Evolutionary conservation across 2,888 invertebrate species (phyloP).

Genomic region (Oeneis ivallda): DNA sequence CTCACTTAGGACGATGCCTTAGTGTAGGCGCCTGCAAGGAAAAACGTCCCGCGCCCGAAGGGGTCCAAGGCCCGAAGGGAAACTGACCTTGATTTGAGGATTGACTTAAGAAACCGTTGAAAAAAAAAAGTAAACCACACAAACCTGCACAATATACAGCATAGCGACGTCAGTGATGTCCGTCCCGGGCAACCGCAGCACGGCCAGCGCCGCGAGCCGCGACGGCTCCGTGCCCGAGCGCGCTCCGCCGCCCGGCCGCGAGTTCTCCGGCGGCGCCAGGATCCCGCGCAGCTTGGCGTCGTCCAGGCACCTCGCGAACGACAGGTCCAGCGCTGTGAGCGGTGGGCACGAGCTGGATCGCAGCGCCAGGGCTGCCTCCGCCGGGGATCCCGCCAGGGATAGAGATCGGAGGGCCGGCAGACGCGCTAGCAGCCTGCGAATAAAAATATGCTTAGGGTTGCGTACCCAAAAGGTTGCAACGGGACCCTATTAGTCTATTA

Average conservation of each 20-base stretch:
- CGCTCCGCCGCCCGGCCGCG: slow-evolving; percentile 84
- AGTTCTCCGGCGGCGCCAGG: slow-evolving; percentile 92
- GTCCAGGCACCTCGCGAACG: slow-evolving; percentile 92
- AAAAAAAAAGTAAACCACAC: background rate
- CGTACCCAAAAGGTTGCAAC: too few species aligned
- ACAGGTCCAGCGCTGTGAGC: slow-evolving; percentile 88
- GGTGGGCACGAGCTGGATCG: slow-evolving; percentile 92
- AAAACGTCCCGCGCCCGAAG: too few species aligned
- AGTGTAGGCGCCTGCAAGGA: too few species aligned
- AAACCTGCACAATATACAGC: slow-evolving; percentile 76
- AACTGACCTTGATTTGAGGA: too few species aligned
- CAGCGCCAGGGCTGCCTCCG: slow-evolving; percentile 90
- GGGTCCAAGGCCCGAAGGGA: too few species aligned
- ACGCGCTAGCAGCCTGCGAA: slow-evolving; percentile 86
- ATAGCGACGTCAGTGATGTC: slow-evolving; percentile 95
- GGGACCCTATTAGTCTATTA: too few species aligned
- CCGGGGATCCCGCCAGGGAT: slow-evolving; percentile 88
- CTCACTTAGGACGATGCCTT: too few species aligned
- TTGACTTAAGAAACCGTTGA: background rate
- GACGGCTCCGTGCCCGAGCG: slow-evolving; percentile 70
- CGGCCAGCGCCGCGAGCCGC: slow-evolving; percentile 86
- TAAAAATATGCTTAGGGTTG: background rate
- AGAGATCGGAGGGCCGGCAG: slow-evolving; percentile 91
- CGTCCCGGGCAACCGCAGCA: slow-evolving; percentile 91
- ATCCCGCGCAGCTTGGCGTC: slow-evolving; percentile 93